Evolutionary conservation across 2,888 invertebrate genomes (phyloP).

Genomic region (Leptopilina drosophilae): DNA sequence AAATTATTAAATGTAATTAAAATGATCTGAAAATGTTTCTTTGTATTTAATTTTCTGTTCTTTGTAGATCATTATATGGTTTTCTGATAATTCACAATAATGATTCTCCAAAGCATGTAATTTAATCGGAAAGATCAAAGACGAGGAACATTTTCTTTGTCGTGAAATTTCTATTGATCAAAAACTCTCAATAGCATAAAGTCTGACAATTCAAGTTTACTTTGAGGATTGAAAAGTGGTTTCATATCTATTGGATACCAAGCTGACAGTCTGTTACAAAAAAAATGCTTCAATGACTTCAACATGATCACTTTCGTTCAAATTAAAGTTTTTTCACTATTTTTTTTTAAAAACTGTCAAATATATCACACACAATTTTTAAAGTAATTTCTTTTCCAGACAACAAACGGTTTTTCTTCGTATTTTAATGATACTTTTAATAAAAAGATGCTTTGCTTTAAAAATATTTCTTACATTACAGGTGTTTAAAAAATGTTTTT

Average conservation of each 20-base stretch:
- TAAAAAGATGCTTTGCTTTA: no score
- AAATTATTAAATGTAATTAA: background rate
- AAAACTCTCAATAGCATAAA: background rate
- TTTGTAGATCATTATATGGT: background rate
- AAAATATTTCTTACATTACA: no score
- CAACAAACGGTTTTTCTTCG: background rate
- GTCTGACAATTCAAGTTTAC: conserved; percentile 13
- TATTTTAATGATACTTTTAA: background rate
- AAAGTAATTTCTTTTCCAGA: background rate
- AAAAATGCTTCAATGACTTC: conserved; percentile 10
- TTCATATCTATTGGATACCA: background rate
- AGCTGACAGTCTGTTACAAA: background rate
- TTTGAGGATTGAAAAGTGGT: conserved; percentile 21
- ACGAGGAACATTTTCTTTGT: conserved; percentile 1
- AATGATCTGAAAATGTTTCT: background rate
- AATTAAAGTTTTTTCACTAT: background rate
- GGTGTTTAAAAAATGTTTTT: no score
- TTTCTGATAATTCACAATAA: conserved; percentile 4
- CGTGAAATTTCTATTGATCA: conserved; percentile 3
- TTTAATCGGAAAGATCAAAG: conserved; percentile 1
- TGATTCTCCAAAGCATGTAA: conserved; percentile 3
- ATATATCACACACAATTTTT: background rate
- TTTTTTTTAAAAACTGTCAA: background rate
- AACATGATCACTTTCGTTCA: background rate
- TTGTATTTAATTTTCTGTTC: background rate